phyloP scores from a whole-genome alignment of 1,140 invertebrate genomes.

The Leguminivora glycinivorella region DNA sequence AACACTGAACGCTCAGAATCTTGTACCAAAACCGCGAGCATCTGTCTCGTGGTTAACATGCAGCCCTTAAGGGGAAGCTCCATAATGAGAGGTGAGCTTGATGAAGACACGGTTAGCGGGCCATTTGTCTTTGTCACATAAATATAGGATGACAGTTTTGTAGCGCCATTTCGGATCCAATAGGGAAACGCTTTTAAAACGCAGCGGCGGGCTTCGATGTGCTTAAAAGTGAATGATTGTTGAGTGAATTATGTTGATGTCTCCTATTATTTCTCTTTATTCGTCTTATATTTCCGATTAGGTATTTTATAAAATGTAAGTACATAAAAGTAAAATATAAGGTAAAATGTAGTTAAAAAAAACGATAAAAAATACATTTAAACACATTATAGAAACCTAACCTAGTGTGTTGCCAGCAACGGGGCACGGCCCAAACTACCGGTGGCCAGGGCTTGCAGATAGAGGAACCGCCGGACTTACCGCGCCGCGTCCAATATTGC shows the following conservation, averaged over 20 bases:
- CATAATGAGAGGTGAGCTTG: slow-evolving; percentile 56
- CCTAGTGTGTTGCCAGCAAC: too few relatives aligned
- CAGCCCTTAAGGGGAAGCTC: slow-evolving; percentile 47
- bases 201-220: not conserved
- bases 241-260: not conserved
- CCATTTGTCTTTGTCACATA: slow-evolving; percentile 53
- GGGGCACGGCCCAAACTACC: too few relatives aligned
- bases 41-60: slow-evolving; percentile 52
- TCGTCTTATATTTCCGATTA: not conserved
- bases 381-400: too few relatives aligned
- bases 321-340: too few relatives aligned
- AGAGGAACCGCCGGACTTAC: too few relatives aligned
- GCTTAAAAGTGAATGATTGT: not conserved
- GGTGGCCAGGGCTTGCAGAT: too few relatives aligned
- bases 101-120: slow-evolving; percentile 54
- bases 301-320: too few relatives aligned
- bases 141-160: slow-evolving; percentile 33
- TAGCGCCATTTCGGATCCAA: slow-evolving; percentile 34
- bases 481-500: too few relatives aligned
- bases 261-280: too few relatives aligned
- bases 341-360: too few relatives aligned
- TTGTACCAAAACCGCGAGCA: slow-evolving; percentile 48
- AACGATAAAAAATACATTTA: too few relatives aligned
- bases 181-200: slow-evolving; percentile 11
- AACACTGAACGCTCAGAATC: slow-evolving; percentile 18